These are phyloP conservation scores for Probosciger aterrimus DNA, from an alignment of 2,113 vertebrate species.

Conservation along the genomic window DNA sequence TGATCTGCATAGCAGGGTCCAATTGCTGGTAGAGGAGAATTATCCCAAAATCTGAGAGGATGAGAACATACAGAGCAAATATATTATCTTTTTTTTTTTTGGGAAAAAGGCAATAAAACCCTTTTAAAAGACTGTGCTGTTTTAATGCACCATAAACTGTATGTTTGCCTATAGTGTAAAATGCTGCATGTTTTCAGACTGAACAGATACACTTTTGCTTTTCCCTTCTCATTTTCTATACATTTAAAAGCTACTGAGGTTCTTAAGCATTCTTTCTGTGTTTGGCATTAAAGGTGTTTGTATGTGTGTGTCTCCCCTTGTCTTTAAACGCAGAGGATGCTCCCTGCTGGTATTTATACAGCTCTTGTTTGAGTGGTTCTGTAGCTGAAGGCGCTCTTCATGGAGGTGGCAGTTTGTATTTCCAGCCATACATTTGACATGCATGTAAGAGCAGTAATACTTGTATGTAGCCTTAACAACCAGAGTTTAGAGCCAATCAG, in stretches of 20 bases:
- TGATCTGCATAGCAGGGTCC: constrained; percentile 26
- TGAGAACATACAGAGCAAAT: not conserved
- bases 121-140: not conserved
- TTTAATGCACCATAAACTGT: not conserved
- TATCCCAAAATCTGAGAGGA: constrained; percentile 45
- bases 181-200: not conserved
- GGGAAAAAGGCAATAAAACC: not conserved
- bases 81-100: not conserved
- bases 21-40: constrained; percentile 18
- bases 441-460: not conserved
- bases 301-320: not conserved
- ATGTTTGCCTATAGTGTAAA: not conserved
- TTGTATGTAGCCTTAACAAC: not conserved
- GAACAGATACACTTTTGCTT: not conserved
- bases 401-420: not conserved
- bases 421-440: not conserved
- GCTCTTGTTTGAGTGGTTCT: not conserved
- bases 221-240: not conserved
- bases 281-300: constrained; percentile 1
- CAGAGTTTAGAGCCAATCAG: not conserved
- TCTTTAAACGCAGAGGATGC: not conserved
- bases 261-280: not conserved
- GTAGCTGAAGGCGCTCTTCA: not conserved
- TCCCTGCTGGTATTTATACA: not conserved
- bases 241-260: not conserved